These are phyloP conservation scores for Serripes groenlandicus DNA, from an alignment of 2,888 invertebrate genomes.

Conservation along the genomic window DNA sequence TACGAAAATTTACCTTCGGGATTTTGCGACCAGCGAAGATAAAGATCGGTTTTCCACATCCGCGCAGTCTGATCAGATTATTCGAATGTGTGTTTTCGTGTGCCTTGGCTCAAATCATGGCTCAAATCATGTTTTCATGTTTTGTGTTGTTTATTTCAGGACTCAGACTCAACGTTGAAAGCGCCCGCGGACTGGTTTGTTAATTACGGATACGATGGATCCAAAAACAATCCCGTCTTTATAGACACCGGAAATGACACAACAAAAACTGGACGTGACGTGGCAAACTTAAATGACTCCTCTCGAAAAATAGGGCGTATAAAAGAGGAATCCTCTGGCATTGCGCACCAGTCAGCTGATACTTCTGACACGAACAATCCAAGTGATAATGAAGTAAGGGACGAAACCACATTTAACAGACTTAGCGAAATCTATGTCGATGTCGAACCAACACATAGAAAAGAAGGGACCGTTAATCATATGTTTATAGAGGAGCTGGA, in stretches of 20 bases:
- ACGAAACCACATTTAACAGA: conserved; percentile 32
- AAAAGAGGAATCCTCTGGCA: not conserved
- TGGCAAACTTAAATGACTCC: not conserved
- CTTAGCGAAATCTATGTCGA: conserved; percentile 56
- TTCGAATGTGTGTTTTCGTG: too few species aligned
- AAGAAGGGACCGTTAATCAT: not conserved
- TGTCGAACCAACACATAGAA: conserved; percentile 42
- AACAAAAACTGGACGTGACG: not conserved
- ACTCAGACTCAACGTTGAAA: conserved; percentile 4
- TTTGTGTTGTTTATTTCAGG: conserved; percentile 1
- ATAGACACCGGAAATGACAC: conserved; percentile 30
- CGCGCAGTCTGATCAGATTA: too few species aligned
- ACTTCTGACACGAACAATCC: not conserved
- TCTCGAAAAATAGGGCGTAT: conserved; percentile 2
- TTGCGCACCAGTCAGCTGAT: not conserved
- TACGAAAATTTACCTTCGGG: too few species aligned
- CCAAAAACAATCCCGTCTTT: conserved; percentile 39
- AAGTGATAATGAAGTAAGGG: not conserved
- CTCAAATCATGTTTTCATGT: too few species aligned
- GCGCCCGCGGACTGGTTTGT: conserved; percentile 13
- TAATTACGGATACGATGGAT: conserved; percentile 19
- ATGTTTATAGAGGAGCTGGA: conserved; percentile 20
- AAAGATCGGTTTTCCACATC: too few species aligned
- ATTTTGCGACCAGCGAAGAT: too few species aligned
- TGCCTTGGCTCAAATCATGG: too few species aligned